These are phyloP conservation scores for Paracentrotus lividus DNA, from an alignment of 53 echinoderm and acorn worm genomes.

Conservation along the genomic window DNA sequence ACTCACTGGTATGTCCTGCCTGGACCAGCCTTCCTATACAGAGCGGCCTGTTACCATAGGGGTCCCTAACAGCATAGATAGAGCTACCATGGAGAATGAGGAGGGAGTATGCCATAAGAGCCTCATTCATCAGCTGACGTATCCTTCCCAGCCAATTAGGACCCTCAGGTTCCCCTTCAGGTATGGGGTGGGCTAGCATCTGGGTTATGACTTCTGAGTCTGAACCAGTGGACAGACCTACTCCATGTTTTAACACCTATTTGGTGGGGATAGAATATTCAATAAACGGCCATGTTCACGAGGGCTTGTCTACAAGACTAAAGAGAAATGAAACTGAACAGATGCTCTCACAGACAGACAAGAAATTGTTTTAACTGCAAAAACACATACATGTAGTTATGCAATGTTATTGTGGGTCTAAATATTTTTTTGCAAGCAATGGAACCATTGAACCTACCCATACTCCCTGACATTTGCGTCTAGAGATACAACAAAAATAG, in stretches of 20 bases:
- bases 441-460: too few relatives aligned
- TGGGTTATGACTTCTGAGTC: conserved; percentile 99
- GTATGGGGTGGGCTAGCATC: conserved; percentile 86
- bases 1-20: conserved; percentile 58
- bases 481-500: too few relatives aligned
- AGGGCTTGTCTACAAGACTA: too few relatives aligned
- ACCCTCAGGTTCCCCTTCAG: conserved; percentile 92
- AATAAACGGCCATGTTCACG: too few relatives aligned
- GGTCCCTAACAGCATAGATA: conserved; percentile 97
- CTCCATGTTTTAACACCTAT: conserved; percentile 95
- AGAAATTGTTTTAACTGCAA: too few relatives aligned
- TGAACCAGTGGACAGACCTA: conserved; percentile 91
- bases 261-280: too few relatives aligned
- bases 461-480: too few relatives aligned
- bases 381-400: too few relatives aligned
- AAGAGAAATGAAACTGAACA: too few relatives aligned
- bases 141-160: conserved; percentile 95
- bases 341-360: too few relatives aligned
- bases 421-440: too few relatives aligned
- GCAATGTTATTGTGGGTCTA: too few relatives aligned
- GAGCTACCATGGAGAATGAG: conserved; percentile 89
- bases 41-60: conserved; percentile 97
- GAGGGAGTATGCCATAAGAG: conserved; percentile 87
- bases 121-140: conserved; percentile 93
- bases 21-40: conserved; percentile 87